These are phyloP conservation scores for Sciurus vulgaris DNA, from an alignment of 2,797 vertebrate species.

Conservation along the genomic window DNA sequence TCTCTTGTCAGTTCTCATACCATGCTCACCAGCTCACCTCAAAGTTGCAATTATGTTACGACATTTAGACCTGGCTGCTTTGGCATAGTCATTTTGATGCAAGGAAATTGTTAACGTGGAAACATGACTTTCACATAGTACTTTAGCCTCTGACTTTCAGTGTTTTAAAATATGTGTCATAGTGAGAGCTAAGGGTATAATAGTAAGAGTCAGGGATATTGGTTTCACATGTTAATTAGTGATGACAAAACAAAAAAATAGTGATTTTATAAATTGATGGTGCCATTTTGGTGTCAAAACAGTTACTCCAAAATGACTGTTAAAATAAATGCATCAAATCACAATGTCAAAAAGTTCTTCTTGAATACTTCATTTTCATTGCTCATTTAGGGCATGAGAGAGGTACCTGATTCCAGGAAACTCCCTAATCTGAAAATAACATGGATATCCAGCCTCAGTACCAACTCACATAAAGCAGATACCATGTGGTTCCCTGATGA, in stretches of 20 bases:
- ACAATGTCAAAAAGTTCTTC: background rate
- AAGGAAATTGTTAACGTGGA: slow-evolving; percentile 12
- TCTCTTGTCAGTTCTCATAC: background rate
- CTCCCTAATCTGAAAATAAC: background rate
- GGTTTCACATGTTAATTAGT: slow-evolving; percentile 43
- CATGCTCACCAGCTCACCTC: background rate
- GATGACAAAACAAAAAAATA: slow-evolving; percentile 41
- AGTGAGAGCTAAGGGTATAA: slow-evolving; percentile 7
- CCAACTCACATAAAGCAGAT: background rate
- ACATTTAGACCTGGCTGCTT: slow-evolving; percentile 26
- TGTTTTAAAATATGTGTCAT: slow-evolving; percentile 22
- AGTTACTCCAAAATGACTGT: slow-evolving; percentile 26
- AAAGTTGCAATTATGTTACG: background rate
- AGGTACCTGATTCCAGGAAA: background rate
- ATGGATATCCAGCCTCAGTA: background rate
- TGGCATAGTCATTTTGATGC: slow-evolving; percentile 13
- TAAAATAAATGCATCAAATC: background rate
- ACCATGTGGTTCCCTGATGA: background rate
- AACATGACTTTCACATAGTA: slow-evolving; percentile 34
- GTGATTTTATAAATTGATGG: background rate
- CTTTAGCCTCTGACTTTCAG: slow-evolving; percentile 47
- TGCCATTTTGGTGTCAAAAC: slow-evolving; percentile 57
- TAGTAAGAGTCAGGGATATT: background rate
- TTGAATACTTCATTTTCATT: background rate
- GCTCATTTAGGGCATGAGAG: background rate